Evolutionary conservation across 1,140 invertebrate species (phyloP).

Genomic region (Apis laboriosa): DNA sequence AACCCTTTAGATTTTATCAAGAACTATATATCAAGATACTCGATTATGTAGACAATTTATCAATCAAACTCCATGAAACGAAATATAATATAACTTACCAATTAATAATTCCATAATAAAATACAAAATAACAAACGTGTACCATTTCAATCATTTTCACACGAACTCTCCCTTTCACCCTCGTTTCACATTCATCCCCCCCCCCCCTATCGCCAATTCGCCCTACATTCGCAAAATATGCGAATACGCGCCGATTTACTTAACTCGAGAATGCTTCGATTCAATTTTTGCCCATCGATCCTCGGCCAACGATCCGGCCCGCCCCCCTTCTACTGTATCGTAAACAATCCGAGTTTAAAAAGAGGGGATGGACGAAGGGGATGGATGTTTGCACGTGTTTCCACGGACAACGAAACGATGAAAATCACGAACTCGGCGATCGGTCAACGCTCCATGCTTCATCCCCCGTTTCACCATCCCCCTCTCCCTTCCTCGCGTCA

Average conservation of each 20-base stretch:
- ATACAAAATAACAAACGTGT: no score
- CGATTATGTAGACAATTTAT: no score
- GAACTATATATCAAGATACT: no score
- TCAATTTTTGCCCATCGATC: constrained; percentile 3
- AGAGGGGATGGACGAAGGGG: background rate
- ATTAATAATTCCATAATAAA: no score
- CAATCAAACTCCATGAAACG: no score
- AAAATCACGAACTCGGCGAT: background rate
- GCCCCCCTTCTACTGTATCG: no score
- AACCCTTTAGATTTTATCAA: no score
- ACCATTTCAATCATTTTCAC: no score
- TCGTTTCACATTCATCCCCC: background rate
- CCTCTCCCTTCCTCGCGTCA: no score
- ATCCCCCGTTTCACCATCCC: background rate
- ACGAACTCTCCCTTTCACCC: background rate
- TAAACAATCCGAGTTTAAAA: background rate
- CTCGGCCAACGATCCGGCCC: background rate
- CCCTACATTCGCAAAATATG: background rate
- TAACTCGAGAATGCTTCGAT: background rate
- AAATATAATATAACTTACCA: no score
- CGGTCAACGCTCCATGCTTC: background rate
- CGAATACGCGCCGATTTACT: background rate
- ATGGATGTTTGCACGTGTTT: background rate
- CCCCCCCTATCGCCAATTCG: no score
- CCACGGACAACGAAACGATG: background rate